Conservation (phyloP, 2,113 vertebrate species). For the Colistium nudipinnis region DNA sequence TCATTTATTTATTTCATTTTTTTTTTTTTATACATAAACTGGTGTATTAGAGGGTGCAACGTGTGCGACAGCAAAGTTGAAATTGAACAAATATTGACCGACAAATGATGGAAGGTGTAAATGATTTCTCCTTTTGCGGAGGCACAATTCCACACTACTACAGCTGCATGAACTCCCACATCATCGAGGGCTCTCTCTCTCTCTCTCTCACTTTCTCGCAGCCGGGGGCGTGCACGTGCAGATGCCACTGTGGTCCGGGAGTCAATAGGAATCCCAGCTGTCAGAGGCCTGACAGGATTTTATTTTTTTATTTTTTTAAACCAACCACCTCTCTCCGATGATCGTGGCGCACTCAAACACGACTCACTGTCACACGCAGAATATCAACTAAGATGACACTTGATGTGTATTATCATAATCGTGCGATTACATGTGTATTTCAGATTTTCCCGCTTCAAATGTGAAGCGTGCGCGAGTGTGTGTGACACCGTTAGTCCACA, state of each 20-base stretch:
- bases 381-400: conserved; percentile 76
- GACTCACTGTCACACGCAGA: conserved; percentile 52
- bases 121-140: not conserved
- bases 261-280: conserved; percentile 54
- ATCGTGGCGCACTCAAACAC: conserved; percentile 44
- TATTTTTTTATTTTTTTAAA: too few species aligned
- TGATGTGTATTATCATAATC: conserved; percentile 81
- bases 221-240: not conserved
- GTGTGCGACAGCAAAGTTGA: too few species aligned
- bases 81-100: too few species aligned
- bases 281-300: conserved; percentile 49
- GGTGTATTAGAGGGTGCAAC: too few species aligned
- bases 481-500: conserved; percentile 53
- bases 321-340: conserved; percentile 43
- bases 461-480: conserved; percentile 53
- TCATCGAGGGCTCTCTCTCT: not conserved
- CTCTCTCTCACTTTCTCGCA: not conserved
- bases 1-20: too few species aligned
- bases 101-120: too few species aligned
- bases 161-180: not conserved
- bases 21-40: too few species aligned
- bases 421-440: conserved; percentile 79
- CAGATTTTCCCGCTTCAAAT: conserved; percentile 68
- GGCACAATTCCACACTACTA: not conserved
- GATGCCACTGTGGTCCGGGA: conserved; percentile 13